Evolutionary conservation across 2,113 vertebrate species (phyloP).

Genomic region (Heterocephalus glaber): DNA sequence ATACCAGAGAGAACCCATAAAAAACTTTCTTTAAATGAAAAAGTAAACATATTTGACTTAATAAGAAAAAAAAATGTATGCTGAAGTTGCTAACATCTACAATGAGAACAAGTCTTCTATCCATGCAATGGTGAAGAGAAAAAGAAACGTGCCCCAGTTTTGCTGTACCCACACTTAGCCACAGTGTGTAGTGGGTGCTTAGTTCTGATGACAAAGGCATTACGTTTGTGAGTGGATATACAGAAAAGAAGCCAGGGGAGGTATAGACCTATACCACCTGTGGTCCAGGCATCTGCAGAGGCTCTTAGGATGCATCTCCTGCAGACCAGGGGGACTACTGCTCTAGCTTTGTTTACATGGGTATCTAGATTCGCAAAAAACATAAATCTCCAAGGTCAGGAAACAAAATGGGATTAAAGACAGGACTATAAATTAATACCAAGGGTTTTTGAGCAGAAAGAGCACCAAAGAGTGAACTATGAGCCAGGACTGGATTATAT

Average conservation of each 20-base stretch:
- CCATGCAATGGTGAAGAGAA: neutral
- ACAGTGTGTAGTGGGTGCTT: too few species aligned
- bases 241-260: too few species aligned
- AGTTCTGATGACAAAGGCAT: neutral
- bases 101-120: neutral
- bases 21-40: neutral
- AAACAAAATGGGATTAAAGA: neutral
- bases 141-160: neutral
- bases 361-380: neutral
- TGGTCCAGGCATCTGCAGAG: neutral
- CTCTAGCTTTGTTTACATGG: neutral
- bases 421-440: too few species aligned
- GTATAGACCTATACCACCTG: too few species aligned
- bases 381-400: neutral
- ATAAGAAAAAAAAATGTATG: neutral
- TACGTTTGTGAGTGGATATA: neutral
- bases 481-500: neutral
- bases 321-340: neutral
- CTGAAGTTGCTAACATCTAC: neutral
- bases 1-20: neutral
- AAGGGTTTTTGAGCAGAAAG: neutral
- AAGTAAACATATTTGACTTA: neutral
- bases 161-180: too few species aligned
- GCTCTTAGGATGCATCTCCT: rapidly evolving
- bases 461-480: neutral